Base-by-base conservation (phyloP, 2,888 invertebrate species). In the Gari tellinella region DNA sequence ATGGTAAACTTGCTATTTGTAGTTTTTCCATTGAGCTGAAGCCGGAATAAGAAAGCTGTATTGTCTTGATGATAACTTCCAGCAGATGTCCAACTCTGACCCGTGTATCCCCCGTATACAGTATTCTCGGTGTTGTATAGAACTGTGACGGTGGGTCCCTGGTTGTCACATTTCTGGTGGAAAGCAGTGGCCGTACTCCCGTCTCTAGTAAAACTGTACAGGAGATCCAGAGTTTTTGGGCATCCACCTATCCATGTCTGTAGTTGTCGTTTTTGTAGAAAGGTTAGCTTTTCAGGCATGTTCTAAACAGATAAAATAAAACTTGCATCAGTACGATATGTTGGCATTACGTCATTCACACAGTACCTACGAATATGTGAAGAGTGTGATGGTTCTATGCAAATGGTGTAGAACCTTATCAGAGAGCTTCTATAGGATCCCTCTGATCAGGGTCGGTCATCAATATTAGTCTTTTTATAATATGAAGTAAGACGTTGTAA, bases 91-190 rank as follows among this genome's bases (percentile, higher is more conserved):
- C 82, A 84, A 51, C 53, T 70, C 12, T 55, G 45, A 21, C 62
- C 58, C 12, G 80, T 72, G 49, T 69, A 82, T 0, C 80, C 84
- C 1, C 82, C 84, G 55, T 64, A 84, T 15, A 83, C 66, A 25
- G 68, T 77, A 15, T 67, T 69, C 14, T 66, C 26, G 0, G 75
- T 72, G 60, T 84, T 79, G 48, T 79, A 84, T 8, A 81, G n/a
- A 1, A 82, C 76, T 0, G 78, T 74, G 0, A 84, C 74, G 4
- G 81, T 83, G 0, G 82, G 73, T 0, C 82, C 82, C 62, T 83
- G 61, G 45, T 79, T 72, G 75, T 84, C 66, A 57, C 84, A 84
- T 38, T 63, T 61, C 46, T 69, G 49, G 38, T 84, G 84, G 53
- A 84, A 84, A 10, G 69, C 61, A 19, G 53, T 21, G 12, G 81